phyloP scores from a whole-genome alignment of 2,888 invertebrate genomes.

The Chrysotoxum bicinctum region DNA sequence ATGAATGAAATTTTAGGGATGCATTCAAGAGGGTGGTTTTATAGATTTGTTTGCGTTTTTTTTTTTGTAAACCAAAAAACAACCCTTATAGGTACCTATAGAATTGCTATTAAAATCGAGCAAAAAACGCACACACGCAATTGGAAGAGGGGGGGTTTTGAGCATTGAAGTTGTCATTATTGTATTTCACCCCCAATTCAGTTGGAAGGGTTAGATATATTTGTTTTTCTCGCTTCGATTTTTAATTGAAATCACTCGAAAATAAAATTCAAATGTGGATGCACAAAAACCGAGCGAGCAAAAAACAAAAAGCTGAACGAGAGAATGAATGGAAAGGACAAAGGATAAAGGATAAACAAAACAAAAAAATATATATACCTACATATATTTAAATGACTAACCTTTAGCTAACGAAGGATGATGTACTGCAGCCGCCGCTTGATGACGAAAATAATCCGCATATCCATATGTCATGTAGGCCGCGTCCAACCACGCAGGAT shows the following conservation, averaged over 20 bases:
- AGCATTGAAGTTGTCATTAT: background rate
- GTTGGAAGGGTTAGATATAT: constrained; percentile 2
- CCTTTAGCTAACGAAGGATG: constrained; percentile 86
- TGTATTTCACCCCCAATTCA: constrained; percentile 10
- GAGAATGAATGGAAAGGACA: constrained; percentile 24
- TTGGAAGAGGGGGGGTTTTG: constrained; percentile 7
- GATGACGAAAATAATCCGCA: constrained; percentile 87
- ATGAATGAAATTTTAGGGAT: constrained; percentile 42
- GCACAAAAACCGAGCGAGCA: background rate
- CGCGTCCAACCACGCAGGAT: constrained; percentile 92
- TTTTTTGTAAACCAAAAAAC: constrained; percentile 23
- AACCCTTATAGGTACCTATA: constrained; percentile 51
- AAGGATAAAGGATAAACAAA: constrained; percentile 13
- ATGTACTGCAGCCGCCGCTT: constrained; percentile 81
- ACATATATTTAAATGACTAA: constrained; percentile 76
- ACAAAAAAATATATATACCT: background rate
- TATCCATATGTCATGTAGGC: constrained; percentile 90
- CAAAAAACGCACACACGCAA: constrained; percentile 31
- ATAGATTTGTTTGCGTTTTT: background rate
- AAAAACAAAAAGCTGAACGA: background rate
- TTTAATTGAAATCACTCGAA: constrained; percentile 65
- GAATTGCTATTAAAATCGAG: constrained; percentile 37
- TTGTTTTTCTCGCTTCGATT: constrained; percentile 67
- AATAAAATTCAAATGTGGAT: constrained; percentile 44
- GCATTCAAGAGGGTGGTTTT: constrained; percentile 56